Percentiles rank a stretch among this genome's conserved stretches.
phyloP scores from a whole-genome alignment of 53 echinoderm and acorn worm genomes.

The Pentamera pediparva region DNA sequence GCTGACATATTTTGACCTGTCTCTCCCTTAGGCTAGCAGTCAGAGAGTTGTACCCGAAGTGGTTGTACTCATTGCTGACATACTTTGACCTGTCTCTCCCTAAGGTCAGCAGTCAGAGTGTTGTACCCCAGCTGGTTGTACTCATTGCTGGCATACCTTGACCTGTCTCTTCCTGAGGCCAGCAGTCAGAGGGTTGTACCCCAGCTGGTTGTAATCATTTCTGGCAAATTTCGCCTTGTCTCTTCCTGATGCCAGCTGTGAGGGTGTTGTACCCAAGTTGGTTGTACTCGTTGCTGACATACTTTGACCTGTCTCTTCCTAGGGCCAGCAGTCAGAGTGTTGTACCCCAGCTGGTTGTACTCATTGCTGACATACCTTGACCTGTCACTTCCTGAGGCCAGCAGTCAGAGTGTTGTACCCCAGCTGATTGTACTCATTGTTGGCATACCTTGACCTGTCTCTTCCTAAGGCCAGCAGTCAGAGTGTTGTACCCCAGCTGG shows the following conservation, averaged over 20 bases:
- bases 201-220: conserved; percentile 92
- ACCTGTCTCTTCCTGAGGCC: conserved; percentile 86
- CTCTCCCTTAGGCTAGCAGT: conserved; percentile 72
- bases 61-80: no score
- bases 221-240: conserved; percentile 95
- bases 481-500: conserved; percentile 88
- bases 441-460: conserved; percentile 96
- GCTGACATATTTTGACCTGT: conserved; percentile 81
- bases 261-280: conserved; percentile 94
- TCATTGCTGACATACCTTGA: conserved; percentile 99
- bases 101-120: conserved; percentile 82
- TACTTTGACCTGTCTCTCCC: conserved; percentile 92
- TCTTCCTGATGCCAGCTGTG: conserved; percentile 76
- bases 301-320: conserved; percentile 93
- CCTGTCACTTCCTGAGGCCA: conserved; percentile 81
- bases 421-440: conserved; percentile 91
- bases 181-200: conserved; percentile 88
- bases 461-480: conserved; percentile 85
- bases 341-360: conserved; percentile 90
- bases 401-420: conserved; percentile 94
- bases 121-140: conserved; percentile 93
- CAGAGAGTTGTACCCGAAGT: no score
- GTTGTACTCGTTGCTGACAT: conserved; percentile 83
- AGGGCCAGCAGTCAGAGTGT: conserved; percentile 85
- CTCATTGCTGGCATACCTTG: conserved; percentile 98